Conservation (phyloP, 2,888 invertebrate species). For the Microchrysa polita region DNA sequence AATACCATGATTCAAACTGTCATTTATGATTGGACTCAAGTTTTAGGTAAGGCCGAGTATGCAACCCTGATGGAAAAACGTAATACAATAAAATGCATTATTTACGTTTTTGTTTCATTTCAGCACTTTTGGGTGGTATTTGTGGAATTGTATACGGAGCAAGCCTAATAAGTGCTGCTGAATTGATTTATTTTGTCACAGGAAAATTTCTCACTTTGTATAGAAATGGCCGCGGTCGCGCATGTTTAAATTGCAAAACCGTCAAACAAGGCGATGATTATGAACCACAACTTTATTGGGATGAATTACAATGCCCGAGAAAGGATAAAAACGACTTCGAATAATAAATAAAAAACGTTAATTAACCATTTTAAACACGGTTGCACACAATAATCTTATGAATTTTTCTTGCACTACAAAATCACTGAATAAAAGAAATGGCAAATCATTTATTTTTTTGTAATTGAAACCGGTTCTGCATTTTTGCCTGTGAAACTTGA, state of each 20-base stretch:
- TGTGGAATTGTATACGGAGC: constrained; percentile 62
- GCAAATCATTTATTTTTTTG: too few relatives aligned
- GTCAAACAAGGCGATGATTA: not conserved
- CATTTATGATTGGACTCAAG: constrained; percentile 41
- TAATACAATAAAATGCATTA: too few relatives aligned
- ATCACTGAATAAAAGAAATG: too few relatives aligned
- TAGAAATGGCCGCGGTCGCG: not conserved
- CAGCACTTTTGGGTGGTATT: constrained; percentile 62
- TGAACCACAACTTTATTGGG: constrained; percentile 20
- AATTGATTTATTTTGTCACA: constrained; percentile 58
- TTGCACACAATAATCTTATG: too few relatives aligned
- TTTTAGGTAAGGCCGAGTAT: constrained; percentile 44
- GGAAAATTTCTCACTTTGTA: constrained; percentile 58
- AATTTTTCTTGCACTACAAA: too few relatives aligned
- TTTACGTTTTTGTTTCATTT: not conserved
- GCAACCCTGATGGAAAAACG: too few relatives aligned
- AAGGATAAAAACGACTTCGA: not conserved
- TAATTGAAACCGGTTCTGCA: too few relatives aligned
- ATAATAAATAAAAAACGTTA: too few relatives aligned
- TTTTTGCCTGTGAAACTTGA: too few relatives aligned
- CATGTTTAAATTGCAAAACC: not conserved
- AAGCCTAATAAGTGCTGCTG: constrained; percentile 59
- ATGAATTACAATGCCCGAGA: not conserved
- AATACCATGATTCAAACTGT: constrained; percentile 44
- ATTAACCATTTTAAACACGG: too few relatives aligned